Conservation (phyloP, 1,140 invertebrate species). For the Drosophila tristis region DNA sequence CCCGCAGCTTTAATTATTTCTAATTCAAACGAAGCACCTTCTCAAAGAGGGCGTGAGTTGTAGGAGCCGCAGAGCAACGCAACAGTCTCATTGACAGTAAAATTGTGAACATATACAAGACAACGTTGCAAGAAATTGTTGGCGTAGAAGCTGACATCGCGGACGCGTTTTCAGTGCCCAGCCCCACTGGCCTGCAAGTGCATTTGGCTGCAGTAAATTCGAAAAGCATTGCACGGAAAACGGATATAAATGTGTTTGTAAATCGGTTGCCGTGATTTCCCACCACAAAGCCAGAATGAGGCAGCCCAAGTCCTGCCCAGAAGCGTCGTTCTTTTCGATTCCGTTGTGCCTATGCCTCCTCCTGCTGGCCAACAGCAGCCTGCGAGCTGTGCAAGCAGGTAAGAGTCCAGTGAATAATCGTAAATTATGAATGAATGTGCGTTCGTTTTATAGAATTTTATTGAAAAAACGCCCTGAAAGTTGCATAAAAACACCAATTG, state of each 20-base stretch:
- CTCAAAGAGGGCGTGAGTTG: slow-evolving; percentile 41
- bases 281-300: slow-evolving; percentile 52
- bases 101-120: slow-evolving; percentile 8
- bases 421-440: neutral
- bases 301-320: slow-evolving; percentile 20
- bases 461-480: slow-evolving; percentile 1
- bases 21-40: slow-evolving; percentile 57
- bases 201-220: slow-evolving; percentile 20
- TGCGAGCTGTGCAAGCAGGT: slow-evolving; percentile 66
- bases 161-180: slow-evolving; percentile 24
- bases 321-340: slow-evolving; percentile 27
- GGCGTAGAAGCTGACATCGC: neutral
- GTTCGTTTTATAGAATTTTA: neutral
- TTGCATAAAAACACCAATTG: slow-evolving; percentile 53
- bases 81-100: slow-evolving; percentile 14
- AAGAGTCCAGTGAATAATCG: slow-evolving; percentile 7
- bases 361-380: slow-evolving; percentile 62
- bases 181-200: slow-evolving; percentile 18
- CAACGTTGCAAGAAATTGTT: slow-evolving; percentile 1
- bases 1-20: slow-evolving; percentile 66
- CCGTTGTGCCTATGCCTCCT: slow-evolving; percentile 46
- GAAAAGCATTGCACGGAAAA: slow-evolving; percentile 23
- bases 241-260: slow-evolving; percentile 62
- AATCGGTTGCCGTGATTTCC: slow-evolving; percentile 25
- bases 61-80: slow-evolving; percentile 9